Evolutionary conservation across 2,888 invertebrate species (phyloP), one percentile per base, ranked within the genome.

Genomic region (Dichetophora obliterata): DNA sequence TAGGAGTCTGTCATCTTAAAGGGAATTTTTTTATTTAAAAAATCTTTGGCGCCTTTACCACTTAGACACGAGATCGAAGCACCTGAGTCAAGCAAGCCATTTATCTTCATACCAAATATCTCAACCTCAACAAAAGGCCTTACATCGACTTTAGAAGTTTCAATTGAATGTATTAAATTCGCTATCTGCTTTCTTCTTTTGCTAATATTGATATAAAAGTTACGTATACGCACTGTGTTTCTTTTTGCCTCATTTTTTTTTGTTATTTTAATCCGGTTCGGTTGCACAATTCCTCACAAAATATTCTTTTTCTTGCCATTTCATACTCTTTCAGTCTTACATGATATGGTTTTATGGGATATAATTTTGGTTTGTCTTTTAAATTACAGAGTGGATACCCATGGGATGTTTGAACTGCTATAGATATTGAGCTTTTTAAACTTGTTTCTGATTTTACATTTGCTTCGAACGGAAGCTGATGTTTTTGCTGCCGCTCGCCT

Each of bases 341-440:
- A 48, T 72, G 50, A 61, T 72, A 72, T 16, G 61, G 72, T 72
- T 61, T 72, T 24, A 72, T 61, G 27, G 72, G 61, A 37, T 61
- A 61, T 3, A 72, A 5, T 4, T 4, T 61, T 24, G 43, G 72
- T 27, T 11, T 37, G 48, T n/a, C 8, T 5, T 61, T 43, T 37
- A 4, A 16, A 14, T 4, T 43, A 16, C 24, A 3, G 27, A 24
- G 22, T 22, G 52, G 50, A 11, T 2, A 27, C 22, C n/a, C 37
- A 48, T 14, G 16, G n/a, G n/a, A n/a, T 65, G 37, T 50, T 52
- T 69, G 50, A 48, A 69, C 69, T 14, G 65, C 65, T 48, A 19
- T 50, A 5, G 50, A 50, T 9, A 31, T n/a, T n/a, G n/a, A n/a
- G n/a, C n/a, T 22, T 24, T 68, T 43, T 14, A 2, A 5, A 6